phyloP scores from a whole-genome alignment of 1,140 invertebrate genomes.

The Bombus picipes region DNA sequence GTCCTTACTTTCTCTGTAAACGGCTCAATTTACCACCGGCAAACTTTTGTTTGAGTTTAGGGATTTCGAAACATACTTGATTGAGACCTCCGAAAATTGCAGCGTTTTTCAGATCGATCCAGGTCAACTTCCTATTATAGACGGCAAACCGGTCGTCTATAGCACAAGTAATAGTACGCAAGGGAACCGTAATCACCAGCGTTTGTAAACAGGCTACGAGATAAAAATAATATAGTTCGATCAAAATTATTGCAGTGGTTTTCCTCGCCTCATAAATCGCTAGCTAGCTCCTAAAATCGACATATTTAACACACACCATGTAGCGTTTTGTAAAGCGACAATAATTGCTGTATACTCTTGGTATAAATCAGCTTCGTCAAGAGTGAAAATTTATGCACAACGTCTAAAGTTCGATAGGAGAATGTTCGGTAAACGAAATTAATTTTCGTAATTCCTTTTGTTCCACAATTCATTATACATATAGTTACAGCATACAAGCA shows the following conservation, averaged over 20 bases:
- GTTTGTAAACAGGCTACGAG: constrained; percentile 29
- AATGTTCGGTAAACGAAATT: not conserved
- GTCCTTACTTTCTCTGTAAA: not conserved
- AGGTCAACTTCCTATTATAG: constrained; percentile 62
- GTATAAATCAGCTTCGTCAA: not conserved
- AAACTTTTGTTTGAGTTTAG: not conserved
- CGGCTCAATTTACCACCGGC: not conserved
- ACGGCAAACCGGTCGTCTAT: constrained; percentile 37
- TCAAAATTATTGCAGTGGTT: constrained; percentile 17
- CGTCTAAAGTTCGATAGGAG: not conserved
- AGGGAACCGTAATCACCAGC: constrained; percentile 40
- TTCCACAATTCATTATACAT: not conserved
- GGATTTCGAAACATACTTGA: constrained; percentile 27
- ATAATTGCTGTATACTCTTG: not conserved
- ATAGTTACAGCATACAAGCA: not conserved
- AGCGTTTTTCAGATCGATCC: constrained; percentile 60
- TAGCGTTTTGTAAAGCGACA: not conserved
- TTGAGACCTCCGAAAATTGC: constrained; percentile 43
- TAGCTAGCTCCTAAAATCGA: not conserved
- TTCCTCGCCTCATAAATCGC: not conserved
- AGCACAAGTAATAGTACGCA: constrained; percentile 23
- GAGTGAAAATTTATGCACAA: not conserved
- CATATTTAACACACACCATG: not conserved
- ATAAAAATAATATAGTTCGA: constrained; percentile 53
- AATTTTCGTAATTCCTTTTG: too few relatives aligned